Percentiles rank a stretch among this genome's conserved stretches.
These are phyloP conservation scores for Acanthosepion esculentum DNA, from an alignment of 2,888 invertebrate genomes.

Conservation along the genomic window DNA sequence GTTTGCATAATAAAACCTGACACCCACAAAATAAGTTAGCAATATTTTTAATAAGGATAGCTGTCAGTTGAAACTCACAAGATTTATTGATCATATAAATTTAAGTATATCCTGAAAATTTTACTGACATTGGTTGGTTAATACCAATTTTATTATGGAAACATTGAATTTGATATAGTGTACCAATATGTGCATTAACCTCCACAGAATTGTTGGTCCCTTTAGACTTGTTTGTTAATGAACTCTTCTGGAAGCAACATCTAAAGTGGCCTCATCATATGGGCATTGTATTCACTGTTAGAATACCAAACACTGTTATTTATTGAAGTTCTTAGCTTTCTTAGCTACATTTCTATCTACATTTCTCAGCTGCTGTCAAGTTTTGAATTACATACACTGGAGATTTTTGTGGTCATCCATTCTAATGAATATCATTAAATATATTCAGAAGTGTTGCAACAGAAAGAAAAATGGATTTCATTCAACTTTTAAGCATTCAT, in stretches of 20 bases:
- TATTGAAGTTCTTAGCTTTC: not conserved
- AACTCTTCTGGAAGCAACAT: not conserved
- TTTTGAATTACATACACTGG: constrained; percentile 14
- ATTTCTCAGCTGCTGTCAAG: constrained; percentile 6
- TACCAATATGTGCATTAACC: not conserved
- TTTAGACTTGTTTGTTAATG: constrained; percentile 20
- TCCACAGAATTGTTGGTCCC: not conserved
- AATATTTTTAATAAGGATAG: too few species aligned
- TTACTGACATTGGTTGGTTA: too few species aligned
- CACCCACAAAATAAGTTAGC: too few species aligned
- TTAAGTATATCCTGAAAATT: too few species aligned
- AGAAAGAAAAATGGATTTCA: not conserved
- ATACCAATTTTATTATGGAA: too few species aligned
- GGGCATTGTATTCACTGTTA: not conserved
- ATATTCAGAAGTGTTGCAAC: not conserved
- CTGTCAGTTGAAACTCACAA: too few species aligned
- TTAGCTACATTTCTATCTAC: not conserved
- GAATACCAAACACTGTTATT: not conserved
- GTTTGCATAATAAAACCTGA: too few species aligned
- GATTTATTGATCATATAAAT: too few species aligned
- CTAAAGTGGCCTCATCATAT: constrained; percentile 10
- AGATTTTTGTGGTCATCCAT: not conserved
- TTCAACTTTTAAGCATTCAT: not conserved
- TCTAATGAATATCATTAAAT: constrained; percentile 33
- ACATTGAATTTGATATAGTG: not conserved